Evolutionary conservation across 2,888 invertebrate species (phyloP).

Genomic region (Hipparchia sbordonii): DNA sequence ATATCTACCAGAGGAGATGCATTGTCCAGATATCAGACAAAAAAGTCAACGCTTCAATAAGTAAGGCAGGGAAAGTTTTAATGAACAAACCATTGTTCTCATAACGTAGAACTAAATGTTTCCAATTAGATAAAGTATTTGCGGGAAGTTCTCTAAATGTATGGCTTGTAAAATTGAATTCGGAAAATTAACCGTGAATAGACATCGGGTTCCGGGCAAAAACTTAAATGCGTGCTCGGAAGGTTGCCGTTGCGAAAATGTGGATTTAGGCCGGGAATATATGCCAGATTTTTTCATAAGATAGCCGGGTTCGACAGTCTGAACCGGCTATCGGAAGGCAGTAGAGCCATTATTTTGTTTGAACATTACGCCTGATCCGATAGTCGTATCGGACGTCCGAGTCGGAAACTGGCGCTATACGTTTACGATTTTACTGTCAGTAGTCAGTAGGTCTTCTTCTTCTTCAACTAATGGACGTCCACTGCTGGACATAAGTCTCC

Average conservation of each 20-base stretch:
- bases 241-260: constrained; percentile 69
- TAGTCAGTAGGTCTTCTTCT: too few relatives aligned
- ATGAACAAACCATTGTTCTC: constrained; percentile 64
- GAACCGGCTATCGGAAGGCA: too few relatives aligned
- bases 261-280: constrained; percentile 53
- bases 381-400: too few relatives aligned
- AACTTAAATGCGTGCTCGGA: constrained; percentile 71
- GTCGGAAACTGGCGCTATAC: too few relatives aligned
- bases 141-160: constrained; percentile 64
- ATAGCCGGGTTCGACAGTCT: too few relatives aligned
- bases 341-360: too few relatives aligned
- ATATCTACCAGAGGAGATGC: not conserved
- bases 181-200: constrained; percentile 71
- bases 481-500: too few relatives aligned
- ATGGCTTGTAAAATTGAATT: constrained; percentile 71
- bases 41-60: constrained; percentile 15
- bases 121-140: constrained; percentile 73
- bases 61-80: constrained; percentile 31
- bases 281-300: too few relatives aligned
- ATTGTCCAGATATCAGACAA: constrained; percentile 5
- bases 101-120: constrained; percentile 54
- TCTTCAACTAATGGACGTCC: too few relatives aligned
- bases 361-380: too few relatives aligned
- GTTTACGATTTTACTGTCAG: too few relatives aligned
- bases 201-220: constrained; percentile 60